These are phyloP conservation scores for Monochamus saltuarius DNA, from an alignment of 1,140 invertebrate species.

Conservation along the genomic window DNA sequence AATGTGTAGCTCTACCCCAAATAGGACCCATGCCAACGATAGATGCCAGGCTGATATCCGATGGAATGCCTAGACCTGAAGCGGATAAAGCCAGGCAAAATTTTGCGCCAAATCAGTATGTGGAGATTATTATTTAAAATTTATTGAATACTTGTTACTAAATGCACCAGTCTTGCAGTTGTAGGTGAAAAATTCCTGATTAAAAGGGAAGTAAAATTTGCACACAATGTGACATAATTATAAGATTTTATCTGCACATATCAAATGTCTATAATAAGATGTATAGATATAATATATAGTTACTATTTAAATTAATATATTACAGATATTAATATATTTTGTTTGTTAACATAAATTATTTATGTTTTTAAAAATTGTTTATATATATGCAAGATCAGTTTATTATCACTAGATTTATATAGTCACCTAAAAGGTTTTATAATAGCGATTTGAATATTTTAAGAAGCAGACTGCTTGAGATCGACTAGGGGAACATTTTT, in stretches of 20 bases:
- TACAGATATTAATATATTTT: constrained; percentile 32
- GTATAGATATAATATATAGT: constrained; percentile 26
- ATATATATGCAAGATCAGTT: neutral
- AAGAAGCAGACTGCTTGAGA: neutral
- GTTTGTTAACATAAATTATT: constrained; percentile 29
- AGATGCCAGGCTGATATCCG: constrained; percentile 44
- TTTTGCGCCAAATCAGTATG: constrained; percentile 45
- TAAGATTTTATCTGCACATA: constrained; percentile 22
- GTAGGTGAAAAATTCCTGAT: constrained; percentile 8
- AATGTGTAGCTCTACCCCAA: constrained; percentile 44
- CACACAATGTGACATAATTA: constrained; percentile 10
- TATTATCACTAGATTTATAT: neutral
- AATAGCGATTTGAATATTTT: constrained; percentile 9
- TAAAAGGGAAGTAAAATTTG: neutral
- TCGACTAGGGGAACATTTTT: neutral
- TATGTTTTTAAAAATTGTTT: constrained; percentile 21
- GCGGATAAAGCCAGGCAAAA: constrained; percentile 41
- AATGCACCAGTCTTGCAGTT: neutral
- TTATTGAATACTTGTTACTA: constrained; percentile 4
- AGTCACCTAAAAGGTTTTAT: neutral
- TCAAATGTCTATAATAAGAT: constrained; percentile 19
- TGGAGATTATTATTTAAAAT: constrained; percentile 47
- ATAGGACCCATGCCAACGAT: constrained; percentile 43
- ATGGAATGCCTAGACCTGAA: constrained; percentile 34
- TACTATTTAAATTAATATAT: constrained; percentile 33